Conservation (phyloP, 37 sponge, comb jelly and placozoan genomes). For the Crambe crambe region DNA sequence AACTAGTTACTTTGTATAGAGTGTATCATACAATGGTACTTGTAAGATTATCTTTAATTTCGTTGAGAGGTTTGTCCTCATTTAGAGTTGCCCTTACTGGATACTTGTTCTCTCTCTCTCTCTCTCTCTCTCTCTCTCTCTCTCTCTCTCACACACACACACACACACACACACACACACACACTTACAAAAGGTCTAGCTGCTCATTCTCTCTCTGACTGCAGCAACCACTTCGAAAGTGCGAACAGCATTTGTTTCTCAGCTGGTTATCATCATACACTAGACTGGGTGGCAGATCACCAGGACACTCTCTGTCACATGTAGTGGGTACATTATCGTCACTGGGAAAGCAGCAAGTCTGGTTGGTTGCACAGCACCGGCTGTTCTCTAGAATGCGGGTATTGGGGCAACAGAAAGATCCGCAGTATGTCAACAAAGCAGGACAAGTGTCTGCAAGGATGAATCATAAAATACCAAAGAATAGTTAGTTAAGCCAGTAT, state of each 20-base stretch:
- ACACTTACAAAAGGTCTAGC: slow-evolving; percentile 11
- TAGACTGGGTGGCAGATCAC: neutral
- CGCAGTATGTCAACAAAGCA: neutral
- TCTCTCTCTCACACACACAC: no score
- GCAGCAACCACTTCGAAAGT: slow-evolving; percentile 46
- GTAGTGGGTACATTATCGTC: neutral
- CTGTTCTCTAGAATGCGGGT: neutral
- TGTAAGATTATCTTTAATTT: no score
- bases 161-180: no score
- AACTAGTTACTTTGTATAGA: no score
- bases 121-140: no score
- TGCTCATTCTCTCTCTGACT: slow-evolving; percentile 51
- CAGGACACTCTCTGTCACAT: slow-evolving; percentile 9
- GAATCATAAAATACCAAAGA: no score
- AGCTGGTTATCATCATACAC: neutral
- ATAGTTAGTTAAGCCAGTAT: neutral
- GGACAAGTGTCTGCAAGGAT: no score
- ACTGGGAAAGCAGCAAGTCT: neutral
- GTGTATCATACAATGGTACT: no score
- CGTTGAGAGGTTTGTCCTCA: no score
- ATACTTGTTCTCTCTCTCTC: no score
- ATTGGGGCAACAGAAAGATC: neutral
- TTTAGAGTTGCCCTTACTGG: no score
- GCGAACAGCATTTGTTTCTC: slow-evolving; percentile 27
- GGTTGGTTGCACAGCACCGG: neutral